These are phyloP conservation scores for Rachycentron canadum DNA, from an alignment of 2,797 vertebrate species.

Conservation along the genomic window DNA sequence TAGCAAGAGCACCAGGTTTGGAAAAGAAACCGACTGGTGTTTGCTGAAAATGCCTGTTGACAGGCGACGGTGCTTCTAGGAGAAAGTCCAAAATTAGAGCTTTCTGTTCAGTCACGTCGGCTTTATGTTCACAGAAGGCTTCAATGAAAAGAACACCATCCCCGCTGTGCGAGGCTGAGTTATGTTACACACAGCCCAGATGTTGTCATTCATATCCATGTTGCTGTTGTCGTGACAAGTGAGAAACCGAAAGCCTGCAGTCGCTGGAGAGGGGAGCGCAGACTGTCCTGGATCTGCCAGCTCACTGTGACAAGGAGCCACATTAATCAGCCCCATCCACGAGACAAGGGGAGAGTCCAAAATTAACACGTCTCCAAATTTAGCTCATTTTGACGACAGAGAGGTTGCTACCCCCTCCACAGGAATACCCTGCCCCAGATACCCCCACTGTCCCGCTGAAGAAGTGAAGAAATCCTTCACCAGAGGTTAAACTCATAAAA, in stretches of 20 bases:
- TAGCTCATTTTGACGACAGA: conserved; percentile 57
- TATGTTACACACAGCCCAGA: neutral
- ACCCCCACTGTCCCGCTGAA: neutral
- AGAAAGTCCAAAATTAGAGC: neutral
- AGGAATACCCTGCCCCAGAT: conserved; percentile 72
- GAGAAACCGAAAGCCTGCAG: neutral
- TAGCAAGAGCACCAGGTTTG: neutral
- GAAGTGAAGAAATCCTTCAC: conserved; percentile 10
- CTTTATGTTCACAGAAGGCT: neutral
- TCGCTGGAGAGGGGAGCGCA: neutral
- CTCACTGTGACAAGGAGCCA: conserved; percentile 65
- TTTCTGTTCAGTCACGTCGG: no score
- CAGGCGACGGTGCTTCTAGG: neutral
- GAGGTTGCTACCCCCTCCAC: conserved; percentile 35
- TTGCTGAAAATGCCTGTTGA: neutral
- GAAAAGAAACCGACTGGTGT: neutral
- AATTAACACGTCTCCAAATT: conserved; percentile 74
- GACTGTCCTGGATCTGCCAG: conserved; percentile 77
- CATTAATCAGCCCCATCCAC: conserved; percentile 78
- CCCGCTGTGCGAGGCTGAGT: neutral
- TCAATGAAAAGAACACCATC: neutral
- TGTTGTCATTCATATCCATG: conserved; percentile 3
- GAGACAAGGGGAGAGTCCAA: conserved; percentile 67
- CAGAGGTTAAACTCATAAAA: conserved; percentile 10
- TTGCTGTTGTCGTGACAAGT: conserved; percentile 18